Conservation (phyloP, 1,140 invertebrate species). For the Hyles vespertilio region DNA sequence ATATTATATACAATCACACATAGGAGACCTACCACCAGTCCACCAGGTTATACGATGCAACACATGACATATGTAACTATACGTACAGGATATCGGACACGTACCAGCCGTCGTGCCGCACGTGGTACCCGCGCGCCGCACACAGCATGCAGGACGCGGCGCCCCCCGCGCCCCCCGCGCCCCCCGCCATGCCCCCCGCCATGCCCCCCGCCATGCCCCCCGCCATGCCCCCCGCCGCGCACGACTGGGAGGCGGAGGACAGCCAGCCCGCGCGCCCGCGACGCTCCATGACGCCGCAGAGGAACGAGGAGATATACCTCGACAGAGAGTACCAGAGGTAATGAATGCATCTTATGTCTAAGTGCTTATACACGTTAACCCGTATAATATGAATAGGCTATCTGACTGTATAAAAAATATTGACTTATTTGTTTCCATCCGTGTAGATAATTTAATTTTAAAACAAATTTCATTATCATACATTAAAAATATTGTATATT, state of each 20-base stretch:
- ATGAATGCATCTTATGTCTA: not conserved
- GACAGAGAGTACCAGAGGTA: constrained; percentile 58
- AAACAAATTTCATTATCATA: too few species aligned
- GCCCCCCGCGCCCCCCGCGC: constrained; percentile 12
- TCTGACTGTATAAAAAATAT: too few species aligned
- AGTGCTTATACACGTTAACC: too few species aligned
- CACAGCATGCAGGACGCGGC: constrained; percentile 24
- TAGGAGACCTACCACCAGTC: too few species aligned
- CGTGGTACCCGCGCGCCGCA: constrained; percentile 42
- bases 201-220: constrained; percentile 20
- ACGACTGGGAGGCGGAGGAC: constrained; percentile 56
- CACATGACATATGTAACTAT: too few species aligned
- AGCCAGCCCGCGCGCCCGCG: constrained; percentile 22
- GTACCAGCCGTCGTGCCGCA: constrained; percentile 25
- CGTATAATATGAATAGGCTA: too few species aligned
- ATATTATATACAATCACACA: too few species aligned
- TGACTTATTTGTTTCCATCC: too few species aligned
- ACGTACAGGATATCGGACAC: constrained; percentile 39
- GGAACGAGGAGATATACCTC: constrained; percentile 40
- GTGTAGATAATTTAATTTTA: too few species aligned
- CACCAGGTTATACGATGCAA: too few species aligned
- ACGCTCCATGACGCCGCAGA: constrained; percentile 28
- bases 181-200: constrained; percentile 7
- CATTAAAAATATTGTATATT: too few species aligned
- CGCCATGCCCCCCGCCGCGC: constrained; percentile 18